phyloP scores from a whole-genome alignment of 2,797 vertebrate genomes.

The Merluccius polli region DNA sequence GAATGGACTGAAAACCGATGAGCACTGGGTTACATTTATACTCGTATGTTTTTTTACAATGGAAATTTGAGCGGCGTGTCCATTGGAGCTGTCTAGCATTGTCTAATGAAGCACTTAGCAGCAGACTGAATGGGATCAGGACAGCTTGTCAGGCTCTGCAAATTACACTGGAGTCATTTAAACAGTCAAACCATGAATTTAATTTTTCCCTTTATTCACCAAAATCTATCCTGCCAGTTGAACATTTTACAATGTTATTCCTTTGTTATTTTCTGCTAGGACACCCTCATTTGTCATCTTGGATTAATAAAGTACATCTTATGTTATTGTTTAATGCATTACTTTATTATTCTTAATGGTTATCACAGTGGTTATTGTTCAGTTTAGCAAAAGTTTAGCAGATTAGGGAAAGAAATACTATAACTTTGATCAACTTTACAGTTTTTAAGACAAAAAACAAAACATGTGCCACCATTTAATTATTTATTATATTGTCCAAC shows the following conservation, averaged over 20 bases:
- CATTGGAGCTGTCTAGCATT: neutral
- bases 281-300: neutral
- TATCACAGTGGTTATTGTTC: neutral
- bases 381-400: no score
- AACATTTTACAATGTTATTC: neutral
- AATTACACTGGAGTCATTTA: neutral
- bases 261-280: neutral
- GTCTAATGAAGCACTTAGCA: neutral
- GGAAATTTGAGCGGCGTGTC: neutral
- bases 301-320: neutral
- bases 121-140: neutral
- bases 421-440: neutral
- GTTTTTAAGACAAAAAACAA: neutral
- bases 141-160: neutral
- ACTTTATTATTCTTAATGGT: neutral
- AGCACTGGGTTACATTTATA: neutral
- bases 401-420: neutral
- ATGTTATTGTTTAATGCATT: neutral
- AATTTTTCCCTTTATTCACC: neutral
- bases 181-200: neutral
- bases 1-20: neutral
- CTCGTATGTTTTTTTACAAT: neutral
- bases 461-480: no score
- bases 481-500: no score
- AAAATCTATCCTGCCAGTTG: neutral